Base-by-base conservation (phyloP, 2,797 vertebrate species). In the Eupleurogrammus muticus region DNA sequence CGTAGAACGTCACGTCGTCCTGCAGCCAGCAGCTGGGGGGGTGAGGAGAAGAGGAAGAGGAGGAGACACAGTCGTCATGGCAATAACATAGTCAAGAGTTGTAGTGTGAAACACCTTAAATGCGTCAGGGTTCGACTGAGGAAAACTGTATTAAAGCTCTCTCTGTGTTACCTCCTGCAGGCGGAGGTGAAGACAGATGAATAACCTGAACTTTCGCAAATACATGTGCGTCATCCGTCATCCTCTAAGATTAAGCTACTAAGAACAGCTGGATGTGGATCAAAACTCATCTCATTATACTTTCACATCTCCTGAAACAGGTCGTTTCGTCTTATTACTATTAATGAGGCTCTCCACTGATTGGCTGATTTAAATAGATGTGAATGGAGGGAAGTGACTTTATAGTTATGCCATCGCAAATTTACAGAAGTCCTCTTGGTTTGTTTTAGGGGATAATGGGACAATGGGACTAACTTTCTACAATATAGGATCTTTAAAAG, bases 11-110 rank as follows among this genome's bases (percentile, higher is more conserved):
- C 9, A 64, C 40, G 3, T 94, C 61, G 20, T 96, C 89, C 76
- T 95, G 92, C 68, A 99, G 87, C 96, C 97, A 98, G 81, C 97
- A 99, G 64, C 97, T 99, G 90, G 53, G 47, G 23, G 65, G 73
- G 62, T 75, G 49, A 56, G 17, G 4, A 16, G 28, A 44, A 5
- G 11, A 14, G 52, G 9, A 46, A 42, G 19, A 35, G 10, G 19
- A 6, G 1, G 11, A 60, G 61, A 55, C 19, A 12, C 34, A 17
- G 47, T 11, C 1, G 21, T 51, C 21, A 40, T 13, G 5, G 16
- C n/a, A 0, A 11, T 40, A 3, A 5, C 28, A 4, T 17, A 21
- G 28, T 16, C 2, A 13, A n/a, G n/a, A 9, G 12, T 9, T 46
- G 8, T 19, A 21, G 9, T 24, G 16, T n/a, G 14, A 40, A 51